phyloP scores from a whole-genome alignment of 2,888 invertebrate species.

The Campopleginae sp. region DNA sequence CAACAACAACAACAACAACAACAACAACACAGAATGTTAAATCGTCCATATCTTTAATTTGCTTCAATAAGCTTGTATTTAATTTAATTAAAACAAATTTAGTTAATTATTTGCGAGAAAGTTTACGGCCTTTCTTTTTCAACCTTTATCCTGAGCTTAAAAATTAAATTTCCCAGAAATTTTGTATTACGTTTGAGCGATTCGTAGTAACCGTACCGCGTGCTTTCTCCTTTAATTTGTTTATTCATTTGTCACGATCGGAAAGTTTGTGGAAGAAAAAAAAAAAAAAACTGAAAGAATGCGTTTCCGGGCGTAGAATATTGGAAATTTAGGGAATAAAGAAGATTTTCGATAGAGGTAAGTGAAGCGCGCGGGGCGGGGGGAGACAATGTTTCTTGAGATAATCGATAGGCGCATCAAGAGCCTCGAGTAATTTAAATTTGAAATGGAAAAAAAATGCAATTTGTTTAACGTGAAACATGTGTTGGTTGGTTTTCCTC shows the following conservation, averaged over 20 bases:
- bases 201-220: too few species aligned
- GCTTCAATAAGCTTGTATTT: slow-evolving; percentile 66
- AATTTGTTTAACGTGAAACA: slow-evolving; percentile 33
- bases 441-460: not conserved
- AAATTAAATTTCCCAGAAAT: not conserved
- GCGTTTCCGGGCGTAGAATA: not conserved
- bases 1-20: slow-evolving; percentile 12
- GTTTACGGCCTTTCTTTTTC: slow-evolving; percentile 56
- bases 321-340: slow-evolving; percentile 27
- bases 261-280: too few species aligned
- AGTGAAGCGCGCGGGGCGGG: too few species aligned
- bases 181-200: too few species aligned
- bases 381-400: not conserved
- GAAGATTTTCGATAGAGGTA: slow-evolving; percentile 39
- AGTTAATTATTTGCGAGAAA: slow-evolving; percentile 65
- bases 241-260: too few species aligned
- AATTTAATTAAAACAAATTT: slow-evolving; percentile 67
- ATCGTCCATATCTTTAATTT: slow-evolving; percentile 68
- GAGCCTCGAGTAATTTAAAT: not conserved
- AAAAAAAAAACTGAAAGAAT: not conserved
- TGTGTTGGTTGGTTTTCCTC: slow-evolving; percentile 54
- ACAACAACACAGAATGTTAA: slow-evolving; percentile 50
- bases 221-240: too few species aligned
- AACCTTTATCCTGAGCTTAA: slow-evolving; percentile 22
- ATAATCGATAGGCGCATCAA: not conserved